Conservation (phyloP, 2,888 invertebrate genomes). For the Calliopum simillimum region DNA sequence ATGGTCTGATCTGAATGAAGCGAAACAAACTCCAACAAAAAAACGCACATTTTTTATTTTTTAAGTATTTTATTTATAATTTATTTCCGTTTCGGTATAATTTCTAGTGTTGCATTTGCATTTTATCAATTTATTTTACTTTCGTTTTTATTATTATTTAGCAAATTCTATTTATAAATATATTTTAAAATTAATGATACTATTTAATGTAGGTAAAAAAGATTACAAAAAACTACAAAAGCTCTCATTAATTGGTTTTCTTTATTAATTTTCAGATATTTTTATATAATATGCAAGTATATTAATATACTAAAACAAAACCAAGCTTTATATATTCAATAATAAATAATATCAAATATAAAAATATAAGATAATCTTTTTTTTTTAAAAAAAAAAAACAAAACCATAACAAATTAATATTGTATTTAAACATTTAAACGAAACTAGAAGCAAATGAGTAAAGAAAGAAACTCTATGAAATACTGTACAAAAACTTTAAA, state of each 20-base stretch:
- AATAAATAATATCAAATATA: constrained; percentile 11
- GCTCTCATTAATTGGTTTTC: neutral
- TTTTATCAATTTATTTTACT: constrained; percentile 53
- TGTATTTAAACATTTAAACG: neutral
- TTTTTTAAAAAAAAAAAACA: constrained; percentile 3
- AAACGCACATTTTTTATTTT: constrained; percentile 45
- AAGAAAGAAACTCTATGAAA: constrained; percentile 19
- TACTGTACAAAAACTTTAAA: constrained; percentile 28
- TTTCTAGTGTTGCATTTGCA: constrained; percentile 51
- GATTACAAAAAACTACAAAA: constrained; percentile 21
- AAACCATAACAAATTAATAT: neutral
- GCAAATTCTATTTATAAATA: constrained; percentile 29
- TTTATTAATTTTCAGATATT: constrained; percentile 8
- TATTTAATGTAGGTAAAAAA: constrained; percentile 30
- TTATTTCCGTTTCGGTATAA: constrained; percentile 64
- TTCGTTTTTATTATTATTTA: constrained; percentile 27
- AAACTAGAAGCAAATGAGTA: neutral
- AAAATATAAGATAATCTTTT: neutral
- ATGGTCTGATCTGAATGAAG: too few relatives aligned
- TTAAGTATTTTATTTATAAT: constrained; percentile 48
- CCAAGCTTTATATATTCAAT: neutral
- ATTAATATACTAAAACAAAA: constrained; percentile 5
- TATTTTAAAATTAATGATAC: constrained; percentile 15
- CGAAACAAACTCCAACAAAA: constrained; percentile 3
- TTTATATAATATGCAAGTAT: neutral